Evolutionary conservation across 2,113 vertebrate species (phyloP), one percentile per base, ranked within the genome.

Genomic region (Rhea americana): DNA sequence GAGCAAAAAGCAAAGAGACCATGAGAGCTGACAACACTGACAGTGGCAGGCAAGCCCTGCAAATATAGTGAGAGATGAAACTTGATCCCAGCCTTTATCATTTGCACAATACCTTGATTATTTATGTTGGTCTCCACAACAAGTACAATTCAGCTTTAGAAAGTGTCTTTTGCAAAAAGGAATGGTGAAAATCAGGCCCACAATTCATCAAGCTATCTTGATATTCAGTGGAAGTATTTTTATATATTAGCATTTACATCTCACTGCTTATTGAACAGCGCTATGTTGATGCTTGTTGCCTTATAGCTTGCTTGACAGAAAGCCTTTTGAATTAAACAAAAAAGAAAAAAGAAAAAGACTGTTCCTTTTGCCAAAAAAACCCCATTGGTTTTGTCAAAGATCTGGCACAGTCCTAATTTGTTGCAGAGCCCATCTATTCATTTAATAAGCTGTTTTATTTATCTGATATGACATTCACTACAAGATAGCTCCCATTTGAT

Each of bases 21-120:
- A 68, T 77, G 55, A 79, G 71, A 82, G 45, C 41, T 95, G 91
- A 92, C 91, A 95, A 95, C 83, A 87, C 74, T 93, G 89, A 92
- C 87, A 93, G 66, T 89, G 89, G 91, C 81, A 85, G 74, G 81
- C 81, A 91, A 79, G 53, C 71, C 91, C 55, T 87, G 81, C 78
- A 93, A 79, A 85, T 20, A 56, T 58, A 70, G 58, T 53, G 83
- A 45, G 62, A 95, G 84, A 73, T 85, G 75, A 89, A 61, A 89
- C 67, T 93, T 87, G 91, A 93, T 79, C 71, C 37, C 89, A 92
- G 81, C 48, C 66, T 78, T 75, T 93, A 71, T 82, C 39, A 18
- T 35, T 92, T 82, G 84, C 53, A 92, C 78, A 91, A 56, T 78
- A n/a, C 70, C 84, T 88, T 72, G 32, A 82, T 73, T 78, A 79